A percentile compares a stretch with the other conserved stretches of the same genome.
These are phyloP conservation scores for zebrafish (Danio rerio) DNA, from an alignment of 2,113 vertebrate species.

Conservation along the genomic window GRCz12tu NC_133185.1:44698501-44699000, in stretches of 20 bases:
- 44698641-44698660: background rate
- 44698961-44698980: background rate
- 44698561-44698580: background rate
- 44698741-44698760: background rate
- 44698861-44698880: background rate
- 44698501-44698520: background rate
- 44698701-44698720: background rate
- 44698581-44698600: background rate
- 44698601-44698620: background rate
- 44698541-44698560: no score
- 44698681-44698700: background rate
- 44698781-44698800: background rate
- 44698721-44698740: background rate
- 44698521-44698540: constrained; percentile 20
- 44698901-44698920: background rate
- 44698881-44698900: no score
- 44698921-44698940: background rate
- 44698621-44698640: background rate
- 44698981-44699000: background rate
- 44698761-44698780: background rate
- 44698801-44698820: background rate
- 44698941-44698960: background rate
- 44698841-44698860: background rate
- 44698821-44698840: no score
- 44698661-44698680: background rate